phyloP scores from a whole-genome alignment of 2,113 vertebrate species.

The Balaenoptera acutorostrata region DNA sequence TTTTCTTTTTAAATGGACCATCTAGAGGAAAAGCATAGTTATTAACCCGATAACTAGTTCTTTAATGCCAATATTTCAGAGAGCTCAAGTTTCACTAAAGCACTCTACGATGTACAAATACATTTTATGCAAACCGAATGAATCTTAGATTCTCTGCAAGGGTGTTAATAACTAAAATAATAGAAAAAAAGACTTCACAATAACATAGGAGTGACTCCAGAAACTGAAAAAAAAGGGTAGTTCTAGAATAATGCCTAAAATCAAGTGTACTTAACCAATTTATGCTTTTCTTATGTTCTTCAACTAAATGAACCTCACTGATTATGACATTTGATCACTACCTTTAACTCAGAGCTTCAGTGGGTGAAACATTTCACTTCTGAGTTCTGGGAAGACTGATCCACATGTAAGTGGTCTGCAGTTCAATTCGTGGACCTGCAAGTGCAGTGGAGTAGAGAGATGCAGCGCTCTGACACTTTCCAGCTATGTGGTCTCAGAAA shows the following conservation, averaged over 20 bases:
- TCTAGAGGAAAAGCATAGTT: background rate
- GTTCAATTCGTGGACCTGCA: background rate
- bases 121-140: background rate
- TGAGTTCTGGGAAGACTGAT: background rate
- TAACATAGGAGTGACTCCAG: background rate
- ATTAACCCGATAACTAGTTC: background rate
- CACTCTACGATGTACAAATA: background rate
- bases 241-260: background rate
- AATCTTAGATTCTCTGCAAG: background rate
- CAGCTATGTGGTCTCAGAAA: background rate
- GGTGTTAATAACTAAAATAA: background rate
- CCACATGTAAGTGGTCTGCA: background rate
- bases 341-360: background rate
- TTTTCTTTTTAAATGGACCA: conserved; percentile 2
- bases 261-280: background rate
- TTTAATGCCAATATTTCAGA: conserved; percentile 37
- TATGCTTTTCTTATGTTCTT: background rate
- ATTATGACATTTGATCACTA: background rate
- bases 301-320: background rate
- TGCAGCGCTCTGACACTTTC: background rate
- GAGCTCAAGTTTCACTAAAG: background rate
- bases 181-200: background rate
- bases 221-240: background rate
- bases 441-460: background rate
- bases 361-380: background rate